Base-by-base conservation (phyloP, 2,797 vertebrate species). In the Serranus cabrilla region DNA sequence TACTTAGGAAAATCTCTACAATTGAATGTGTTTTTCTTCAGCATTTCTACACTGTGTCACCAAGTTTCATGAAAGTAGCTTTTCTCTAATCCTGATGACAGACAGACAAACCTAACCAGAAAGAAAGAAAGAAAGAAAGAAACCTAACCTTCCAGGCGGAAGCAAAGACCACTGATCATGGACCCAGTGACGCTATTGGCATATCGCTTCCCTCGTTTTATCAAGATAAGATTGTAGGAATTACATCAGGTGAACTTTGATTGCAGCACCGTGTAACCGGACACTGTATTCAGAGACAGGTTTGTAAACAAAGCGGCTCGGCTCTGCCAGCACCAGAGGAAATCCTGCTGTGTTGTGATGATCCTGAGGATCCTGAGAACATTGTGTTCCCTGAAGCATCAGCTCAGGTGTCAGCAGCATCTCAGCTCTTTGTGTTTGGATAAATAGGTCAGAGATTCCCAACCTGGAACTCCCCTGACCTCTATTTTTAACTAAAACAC, bases 281-380 rank as follows among this genome's bases (percentile, higher is more conserved):
- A 83, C 23, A 73, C 11, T 7, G 4, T 56, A 79, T 84, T 60
- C 20, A 40, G 9, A 16, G 17, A n/a, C 47, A 58, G 31, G 46
- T 65, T 69, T 59, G 80, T 72, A 80, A 81, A 87, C 62, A 82
- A 80, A 81, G 47, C 8, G 5, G 7, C 27, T 43, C 52, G 39
- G 5, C 10, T 54, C 58, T 50, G 65, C 49, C 40, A 43, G 56
- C 47, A 45, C 17, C 18, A 0, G 23, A 39, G 63, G 66, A 73
- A 71, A 64, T 65, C 66, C 71, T 57, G 23, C 64, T 81, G 70
- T 60, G 81, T 80, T 78, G 51, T 63, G 71, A 67, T 68, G 67
- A 47, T 78, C 60, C 57, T 46, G 76, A 20, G 10, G n/a, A 49
- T 67, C 55, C 0, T 2, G 2, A 12, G 56, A 5, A 73, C 63